Base-by-base conservation (phyloP, 2,888 invertebrate genomes). In the Morpho deidamia region DNA sequence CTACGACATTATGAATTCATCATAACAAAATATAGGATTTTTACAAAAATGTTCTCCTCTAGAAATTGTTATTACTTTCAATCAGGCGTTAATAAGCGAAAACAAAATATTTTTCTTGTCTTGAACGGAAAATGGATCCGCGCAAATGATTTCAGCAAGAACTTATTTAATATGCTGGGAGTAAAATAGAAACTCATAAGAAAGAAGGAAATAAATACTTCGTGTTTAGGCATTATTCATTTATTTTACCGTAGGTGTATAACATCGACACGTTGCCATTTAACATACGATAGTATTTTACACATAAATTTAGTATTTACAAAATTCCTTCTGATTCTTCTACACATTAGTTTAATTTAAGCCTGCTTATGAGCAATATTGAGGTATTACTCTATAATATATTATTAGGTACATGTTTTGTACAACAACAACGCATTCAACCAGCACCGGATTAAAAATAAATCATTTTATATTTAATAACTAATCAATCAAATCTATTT, bases 261-360 rank as follows among this genome's bases (percentile, higher is more conserved):
- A 85, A 87, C 88, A 88, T 84, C 86, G 81, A 87, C 83, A 84
- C 86, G 76, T 83, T 79, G 83, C 81, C 85, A 82, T 79, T 83
- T 79, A 80, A 83, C 77, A 79, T 79, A 82, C 73, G 71, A 68
- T 62, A 65, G 63, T 68, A 71, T 78, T 81, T 83, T 85, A 85
- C 83, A 85, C 85, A 87, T 86, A 83, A 83, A 78, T 80, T 72
- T 75, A 69, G 66, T 77, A 87, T 87, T 82, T 88, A 88, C 87
- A 88, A 75, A 82, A 76, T 74, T 73, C 68, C 68, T 65, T 67
- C 71, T 70, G 62, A 63, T 69, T 69, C 57, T 60, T 55, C 58
- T 62, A 61, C 56, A 65, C 52, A 55, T 63, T 55, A 59, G 46
- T 53, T 52, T 55, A 58, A 62, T 61, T 57, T 61, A 73, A 74